These are phyloP conservation scores for Lepus oiostolus DNA, from an alignment of 2,797 vertebrate species.

Conservation along the genomic window DNA sequence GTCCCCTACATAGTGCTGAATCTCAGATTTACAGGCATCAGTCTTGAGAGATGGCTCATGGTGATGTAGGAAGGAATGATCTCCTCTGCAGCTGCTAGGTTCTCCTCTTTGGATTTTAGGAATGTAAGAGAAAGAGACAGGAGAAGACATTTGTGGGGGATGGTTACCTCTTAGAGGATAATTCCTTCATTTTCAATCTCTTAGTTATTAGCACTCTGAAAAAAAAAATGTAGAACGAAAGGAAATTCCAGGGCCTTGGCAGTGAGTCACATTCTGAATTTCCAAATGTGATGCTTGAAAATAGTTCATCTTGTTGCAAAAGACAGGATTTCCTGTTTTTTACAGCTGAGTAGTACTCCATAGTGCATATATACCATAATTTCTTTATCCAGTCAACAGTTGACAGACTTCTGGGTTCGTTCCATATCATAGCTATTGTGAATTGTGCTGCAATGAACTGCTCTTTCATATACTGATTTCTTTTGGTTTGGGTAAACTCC, in stretches of 20 bases:
- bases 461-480: too few relatives aligned
- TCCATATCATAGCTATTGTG: too few relatives aligned
- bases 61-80: not conserved
- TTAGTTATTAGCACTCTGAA: not conserved
- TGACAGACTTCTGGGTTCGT: too few relatives aligned
- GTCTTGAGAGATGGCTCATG: not conserved
- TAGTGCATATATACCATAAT: too few relatives aligned
- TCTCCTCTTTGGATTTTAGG: not conserved
- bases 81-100: not conserved
- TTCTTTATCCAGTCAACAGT: too few relatives aligned
- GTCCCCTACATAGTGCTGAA: not conserved
- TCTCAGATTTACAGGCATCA: not conserved
- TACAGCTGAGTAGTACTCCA: too few relatives aligned
- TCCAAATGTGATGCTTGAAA: conserved; percentile 19
- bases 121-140: not conserved
- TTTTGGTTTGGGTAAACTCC: too few relatives aligned
- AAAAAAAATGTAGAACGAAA: not conserved
- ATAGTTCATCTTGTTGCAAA: not conserved
- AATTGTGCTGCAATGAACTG: too few relatives aligned
- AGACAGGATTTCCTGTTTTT: too few relatives aligned
- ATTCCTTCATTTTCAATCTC: not conserved
- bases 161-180: not conserved
- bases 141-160: not conserved
- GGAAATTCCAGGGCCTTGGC: not conserved
- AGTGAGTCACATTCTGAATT: not conserved